Evolutionary conservation across 2,888 invertebrate species (phyloP).

Genomic region (Drosophila niveifrons): DNA sequence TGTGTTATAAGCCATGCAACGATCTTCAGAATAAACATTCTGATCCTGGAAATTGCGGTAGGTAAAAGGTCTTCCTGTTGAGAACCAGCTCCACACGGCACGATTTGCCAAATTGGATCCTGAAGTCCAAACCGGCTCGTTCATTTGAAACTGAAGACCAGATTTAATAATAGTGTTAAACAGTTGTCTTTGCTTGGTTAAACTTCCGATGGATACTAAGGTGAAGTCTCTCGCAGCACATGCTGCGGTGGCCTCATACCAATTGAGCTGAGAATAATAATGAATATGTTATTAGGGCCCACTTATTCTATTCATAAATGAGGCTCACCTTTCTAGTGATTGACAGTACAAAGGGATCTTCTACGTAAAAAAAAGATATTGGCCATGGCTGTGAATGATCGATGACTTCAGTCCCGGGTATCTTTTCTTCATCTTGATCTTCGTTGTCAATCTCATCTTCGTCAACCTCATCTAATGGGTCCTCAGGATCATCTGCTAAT

Average conservation of each 20-base stretch:
- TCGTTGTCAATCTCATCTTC: too few species aligned
- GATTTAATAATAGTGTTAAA: not conserved
- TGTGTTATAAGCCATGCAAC: conserved; percentile 24
- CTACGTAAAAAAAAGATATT: not conserved
- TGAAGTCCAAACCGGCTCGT: conserved; percentile 32
- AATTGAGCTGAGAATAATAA: conserved; percentile 22
- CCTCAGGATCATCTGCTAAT: too few species aligned
- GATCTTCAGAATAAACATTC: not conserved
- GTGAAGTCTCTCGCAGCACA: conserved; percentile 11
- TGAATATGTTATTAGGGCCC: not conserved
- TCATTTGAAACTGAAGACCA: not conserved
- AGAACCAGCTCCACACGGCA: conserved; percentile 28
- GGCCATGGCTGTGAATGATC: not conserved
- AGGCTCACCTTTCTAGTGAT: not conserved
- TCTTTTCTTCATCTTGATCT: not conserved
- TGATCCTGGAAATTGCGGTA: conserved; percentile 5
- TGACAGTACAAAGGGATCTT: not conserved
- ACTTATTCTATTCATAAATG: not conserved
- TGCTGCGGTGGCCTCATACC: conserved; percentile 19
- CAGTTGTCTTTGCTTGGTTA: not conserved
- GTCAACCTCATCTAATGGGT: too few species aligned
- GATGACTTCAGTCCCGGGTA: not conserved
- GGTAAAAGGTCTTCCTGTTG: not conserved
- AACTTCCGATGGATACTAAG: conserved; percentile 15
- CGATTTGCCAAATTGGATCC: conserved; percentile 31